A percentile compares a stretch with the other conserved stretches of the same genome.
phyloP scores from a whole-genome alignment of 1,140 invertebrate species.

The Macrobrachium rosenbergii region DNA sequence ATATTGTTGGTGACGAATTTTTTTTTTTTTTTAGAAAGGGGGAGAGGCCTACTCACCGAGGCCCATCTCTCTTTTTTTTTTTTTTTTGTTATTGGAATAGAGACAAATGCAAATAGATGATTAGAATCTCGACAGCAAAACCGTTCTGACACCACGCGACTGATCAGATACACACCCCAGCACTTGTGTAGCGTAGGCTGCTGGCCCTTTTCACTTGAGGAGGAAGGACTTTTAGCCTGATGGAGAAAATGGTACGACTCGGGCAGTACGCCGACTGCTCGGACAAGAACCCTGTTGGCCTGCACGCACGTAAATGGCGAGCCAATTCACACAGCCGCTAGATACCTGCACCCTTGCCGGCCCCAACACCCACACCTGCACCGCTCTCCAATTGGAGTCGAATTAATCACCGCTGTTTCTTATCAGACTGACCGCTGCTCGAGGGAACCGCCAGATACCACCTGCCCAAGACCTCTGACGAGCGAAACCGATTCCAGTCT shows the following conservation, averaged over 20 bases:
- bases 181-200: conserved; percentile 1
- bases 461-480: too few species aligned
- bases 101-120: too few species aligned
- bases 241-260: conserved; percentile 34
- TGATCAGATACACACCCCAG: too few species aligned
- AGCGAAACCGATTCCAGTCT: too few species aligned
- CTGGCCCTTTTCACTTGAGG: conserved; percentile 42
- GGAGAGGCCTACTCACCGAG: too few species aligned
- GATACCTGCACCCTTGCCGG: conserved; percentile 57
- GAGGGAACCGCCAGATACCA: too few species aligned
- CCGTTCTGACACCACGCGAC: too few species aligned
- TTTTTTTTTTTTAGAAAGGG: too few species aligned
- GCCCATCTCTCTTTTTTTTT: too few species aligned
- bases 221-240: conserved; percentile 38
- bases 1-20: too few species aligned
- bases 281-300: conserved; percentile 52
- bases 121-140: too few species aligned
- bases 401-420: neutral
- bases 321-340: conserved; percentile 45
- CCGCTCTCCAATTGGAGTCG: neutral
- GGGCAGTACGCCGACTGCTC: conserved; percentile 57
- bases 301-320: conserved; percentile 63
- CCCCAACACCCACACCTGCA: conserved; percentile 1
- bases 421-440: neutral
- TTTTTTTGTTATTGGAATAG: too few species aligned